Conservation (phyloP, 2,113 vertebrate species). For the Nicator chloris region DNA sequence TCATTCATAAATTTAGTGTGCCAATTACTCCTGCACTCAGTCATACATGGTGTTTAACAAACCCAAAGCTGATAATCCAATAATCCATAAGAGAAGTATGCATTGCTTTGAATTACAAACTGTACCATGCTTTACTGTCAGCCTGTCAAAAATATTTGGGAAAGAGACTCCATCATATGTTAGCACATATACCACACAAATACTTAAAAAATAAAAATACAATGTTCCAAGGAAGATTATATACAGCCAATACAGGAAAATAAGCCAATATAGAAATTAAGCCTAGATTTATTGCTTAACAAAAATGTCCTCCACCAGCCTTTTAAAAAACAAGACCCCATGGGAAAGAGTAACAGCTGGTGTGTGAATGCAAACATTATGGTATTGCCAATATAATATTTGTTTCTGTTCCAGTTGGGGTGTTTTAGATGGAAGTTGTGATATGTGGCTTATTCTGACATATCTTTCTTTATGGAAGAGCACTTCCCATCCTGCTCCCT, state of each 20-base stretch:
- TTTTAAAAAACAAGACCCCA: conserved; percentile 7
- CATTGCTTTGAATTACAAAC: background rate
- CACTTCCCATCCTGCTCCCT: background rate
- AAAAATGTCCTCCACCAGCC: background rate
- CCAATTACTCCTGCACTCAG: background rate
- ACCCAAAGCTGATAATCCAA: conserved; percentile 18
- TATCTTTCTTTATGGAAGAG: background rate
- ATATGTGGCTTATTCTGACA: background rate
- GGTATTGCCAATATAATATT: conserved; percentile 27
- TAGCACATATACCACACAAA: background rate
- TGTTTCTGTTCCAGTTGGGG: conserved; percentile 29
- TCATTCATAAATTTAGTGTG: conserved; percentile 1
- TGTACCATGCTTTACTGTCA: background rate
- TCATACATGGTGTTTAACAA: background rate
- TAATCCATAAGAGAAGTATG: background rate
- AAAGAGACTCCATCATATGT: background rate
- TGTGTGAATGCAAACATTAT: conserved; percentile 6
- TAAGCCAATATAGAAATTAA: background rate
- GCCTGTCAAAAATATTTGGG: background rate
- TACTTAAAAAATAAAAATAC: background rate
- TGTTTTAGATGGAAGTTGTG: conserved; percentile 8
- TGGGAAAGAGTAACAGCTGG: conserved; percentile 18
- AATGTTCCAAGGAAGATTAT: background rate
- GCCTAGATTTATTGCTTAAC: background rate
- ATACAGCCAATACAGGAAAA: background rate